Base-by-base conservation (phyloP, 2,797 vertebrate genomes). In the Melanotaenia trifasciata region DNA sequence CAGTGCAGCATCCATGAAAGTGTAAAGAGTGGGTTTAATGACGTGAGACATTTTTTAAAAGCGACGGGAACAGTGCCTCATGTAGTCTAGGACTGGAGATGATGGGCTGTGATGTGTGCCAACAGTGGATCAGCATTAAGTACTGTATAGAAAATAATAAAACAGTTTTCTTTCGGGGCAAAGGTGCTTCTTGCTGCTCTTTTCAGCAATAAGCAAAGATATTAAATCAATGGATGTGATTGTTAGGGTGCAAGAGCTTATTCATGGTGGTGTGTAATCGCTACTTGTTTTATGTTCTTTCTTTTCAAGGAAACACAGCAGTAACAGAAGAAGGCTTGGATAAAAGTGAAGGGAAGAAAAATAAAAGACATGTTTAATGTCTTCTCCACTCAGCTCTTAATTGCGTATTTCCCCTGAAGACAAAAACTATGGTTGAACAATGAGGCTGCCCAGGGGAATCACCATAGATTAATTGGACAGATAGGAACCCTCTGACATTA, bases 401-500 rank as follows among this genome's bases (percentile, higher is more conserved):
- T 93, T 90, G 86, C 90, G 78, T 84, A 90, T 89, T 89, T 79
- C 66, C 86, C 86, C 85, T 57, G 54, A 80, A 92, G 85, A 90
- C 83, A 84, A 70, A 82, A 85, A 84, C 77, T 89, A 75, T 89
- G 71, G 78, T 75, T 87, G 78, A 90, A 92, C 90, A 90, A 89
- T 90, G 87, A 86, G 75, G 84, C 83, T 58, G 67, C 90, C 87
- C 84, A 71, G 71, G 86, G 91, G 86, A 91, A 83, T 64, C 76
- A 78, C 83, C 81, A 83, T 84, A 86, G 91, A 93, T 93, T 90
- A 93, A 93, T 93, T 92, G 90, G 87, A 90, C 84, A 75, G 86
- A 92, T 90, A 90, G 65, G 74, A 89, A 83, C 83, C 84, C 87
- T 88, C 76, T 89, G 91, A 91, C 88, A 92, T 92, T 88, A 92